These are phyloP conservation scores for Lycia hirtaria DNA, from an alignment of 2,888 invertebrate genomes.

Conservation along the genomic window DNA sequence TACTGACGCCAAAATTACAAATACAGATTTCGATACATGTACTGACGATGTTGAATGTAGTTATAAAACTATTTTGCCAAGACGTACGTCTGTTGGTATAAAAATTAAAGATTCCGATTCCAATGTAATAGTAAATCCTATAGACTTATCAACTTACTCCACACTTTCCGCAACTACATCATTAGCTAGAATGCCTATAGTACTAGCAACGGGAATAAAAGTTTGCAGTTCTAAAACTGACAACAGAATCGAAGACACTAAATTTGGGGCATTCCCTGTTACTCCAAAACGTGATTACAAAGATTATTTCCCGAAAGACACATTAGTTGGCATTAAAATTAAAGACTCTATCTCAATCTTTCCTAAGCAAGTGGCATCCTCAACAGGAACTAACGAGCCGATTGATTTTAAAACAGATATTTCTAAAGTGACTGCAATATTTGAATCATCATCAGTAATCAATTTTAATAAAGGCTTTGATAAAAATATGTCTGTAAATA, in stretches of 20 bases:
- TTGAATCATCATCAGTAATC: not conserved
- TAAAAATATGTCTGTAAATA: conserved; percentile 15
- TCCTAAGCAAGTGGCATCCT: conserved; percentile 16
- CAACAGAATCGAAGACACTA: conserved; percentile 37
- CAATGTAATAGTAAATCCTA: conserved; percentile 16
- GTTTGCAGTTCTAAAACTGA: conserved; percentile 53
- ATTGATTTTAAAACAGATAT: not conserved
- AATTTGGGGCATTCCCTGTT: conserved; percentile 53
- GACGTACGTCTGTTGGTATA: conserved; percentile 54
- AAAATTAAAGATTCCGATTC: conserved; percentile 55
- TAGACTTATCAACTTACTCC: conserved; percentile 41
- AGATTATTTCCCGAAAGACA: not conserved
- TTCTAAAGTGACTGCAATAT: not conserved
- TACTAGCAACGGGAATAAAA: conserved; percentile 54
- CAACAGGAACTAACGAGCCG: conserved; percentile 2
- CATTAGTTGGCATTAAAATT: conserved; percentile 40
- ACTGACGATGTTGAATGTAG: conserved; percentile 41
- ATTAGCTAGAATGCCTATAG: conserved; percentile 51
- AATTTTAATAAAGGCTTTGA: not conserved
- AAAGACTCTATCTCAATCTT: conserved; percentile 54
- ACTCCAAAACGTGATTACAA: not conserved
- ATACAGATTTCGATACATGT: conserved; percentile 54
- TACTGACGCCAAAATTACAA: conserved; percentile 42
- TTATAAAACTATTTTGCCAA: conserved; percentile 46
- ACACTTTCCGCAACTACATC: conserved; percentile 60